Evolutionary conservation across 1,140 invertebrate genomes (phyloP).

Genomic region (Zaprionus camerounensis): DNA sequence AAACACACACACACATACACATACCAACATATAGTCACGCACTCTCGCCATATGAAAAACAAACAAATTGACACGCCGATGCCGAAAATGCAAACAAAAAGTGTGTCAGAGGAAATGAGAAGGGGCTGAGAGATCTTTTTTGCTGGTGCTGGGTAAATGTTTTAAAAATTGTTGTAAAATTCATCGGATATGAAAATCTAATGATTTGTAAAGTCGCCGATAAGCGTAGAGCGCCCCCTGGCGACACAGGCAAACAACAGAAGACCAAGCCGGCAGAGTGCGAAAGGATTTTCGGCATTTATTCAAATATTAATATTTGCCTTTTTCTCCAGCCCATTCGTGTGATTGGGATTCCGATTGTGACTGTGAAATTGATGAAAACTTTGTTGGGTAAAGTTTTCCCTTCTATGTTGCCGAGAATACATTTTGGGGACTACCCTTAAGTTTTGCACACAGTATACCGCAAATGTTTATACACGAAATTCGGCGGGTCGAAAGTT

Average conservation of each 20-base stretch:
- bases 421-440: background rate
- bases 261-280: slow-evolving; percentile 33
- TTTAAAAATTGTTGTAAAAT: slow-evolving; percentile 78
- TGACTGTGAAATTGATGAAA: slow-evolving; percentile 25
- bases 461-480: slow-evolving; percentile 58
- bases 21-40: background rate
- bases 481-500: slow-evolving; percentile 49
- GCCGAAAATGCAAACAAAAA: slow-evolving; percentile 66
- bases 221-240: slow-evolving; percentile 63
- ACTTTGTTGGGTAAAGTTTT: slow-evolving; percentile 25
- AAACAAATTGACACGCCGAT: slow-evolving; percentile 76
- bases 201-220: slow-evolving; percentile 80
- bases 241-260: slow-evolving; percentile 34
- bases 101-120: slow-evolving; percentile 12
- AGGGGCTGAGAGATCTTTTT: slow-evolving; percentile 30
- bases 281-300: slow-evolving; percentile 73
- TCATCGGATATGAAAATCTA: slow-evolving; percentile 83
- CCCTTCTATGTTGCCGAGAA: background rate
- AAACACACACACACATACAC: slow-evolving; percentile 2
- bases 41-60: slow-evolving; percentile 46
- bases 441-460: slow-evolving; percentile 30
- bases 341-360: slow-evolving; percentile 47
- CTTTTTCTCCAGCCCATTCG: slow-evolving; percentile 38
- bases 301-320: slow-evolving; percentile 81
- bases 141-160: slow-evolving; percentile 54